These are phyloP conservation scores for Alosa sapidissima DNA, from an alignment of 2,797 vertebrate species.

Conservation along the genomic window DNA sequence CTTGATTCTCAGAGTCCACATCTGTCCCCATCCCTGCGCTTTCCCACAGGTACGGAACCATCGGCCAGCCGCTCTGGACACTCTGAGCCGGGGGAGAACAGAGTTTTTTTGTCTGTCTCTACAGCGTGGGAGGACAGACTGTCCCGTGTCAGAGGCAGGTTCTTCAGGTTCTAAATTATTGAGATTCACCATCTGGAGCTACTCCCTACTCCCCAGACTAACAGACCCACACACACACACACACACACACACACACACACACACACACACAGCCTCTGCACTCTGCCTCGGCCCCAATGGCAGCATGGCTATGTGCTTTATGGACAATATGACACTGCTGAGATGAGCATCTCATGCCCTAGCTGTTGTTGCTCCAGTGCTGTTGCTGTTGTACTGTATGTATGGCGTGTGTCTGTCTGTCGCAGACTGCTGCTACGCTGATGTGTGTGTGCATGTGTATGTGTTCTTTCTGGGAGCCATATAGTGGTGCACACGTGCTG, in stretches of 20 bases:
- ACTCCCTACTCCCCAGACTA: conserved; percentile 31
- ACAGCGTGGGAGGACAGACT: conserved; percentile 1
- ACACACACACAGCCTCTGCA: background rate
- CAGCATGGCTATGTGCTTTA: background rate
- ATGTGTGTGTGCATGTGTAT: background rate
- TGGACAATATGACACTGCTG: background rate
- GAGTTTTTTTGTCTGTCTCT: background rate
- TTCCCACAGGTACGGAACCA: background rate
- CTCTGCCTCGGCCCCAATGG: background rate
- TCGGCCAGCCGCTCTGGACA: background rate
- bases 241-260: conserved; percentile 18
- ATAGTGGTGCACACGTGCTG: background rate
- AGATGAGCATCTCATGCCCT: background rate
- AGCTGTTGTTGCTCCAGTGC: background rate
- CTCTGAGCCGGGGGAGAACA: background rate
- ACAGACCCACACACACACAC: conserved; percentile 24
- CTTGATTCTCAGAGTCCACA: too few species aligned
- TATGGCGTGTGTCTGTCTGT: background rate
- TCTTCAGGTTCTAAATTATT: conserved; percentile 39
- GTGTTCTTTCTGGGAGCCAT: too few species aligned
- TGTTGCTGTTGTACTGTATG: background rate
- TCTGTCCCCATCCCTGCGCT: background rate
- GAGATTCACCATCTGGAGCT: conserved; percentile 27
- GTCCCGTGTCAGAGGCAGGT: conserved; percentile 27
- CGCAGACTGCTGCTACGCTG: background rate